phyloP scores from a whole-genome alignment of 1,140 invertebrate genomes.

The Pogonognathellus flavescens region DNA sequence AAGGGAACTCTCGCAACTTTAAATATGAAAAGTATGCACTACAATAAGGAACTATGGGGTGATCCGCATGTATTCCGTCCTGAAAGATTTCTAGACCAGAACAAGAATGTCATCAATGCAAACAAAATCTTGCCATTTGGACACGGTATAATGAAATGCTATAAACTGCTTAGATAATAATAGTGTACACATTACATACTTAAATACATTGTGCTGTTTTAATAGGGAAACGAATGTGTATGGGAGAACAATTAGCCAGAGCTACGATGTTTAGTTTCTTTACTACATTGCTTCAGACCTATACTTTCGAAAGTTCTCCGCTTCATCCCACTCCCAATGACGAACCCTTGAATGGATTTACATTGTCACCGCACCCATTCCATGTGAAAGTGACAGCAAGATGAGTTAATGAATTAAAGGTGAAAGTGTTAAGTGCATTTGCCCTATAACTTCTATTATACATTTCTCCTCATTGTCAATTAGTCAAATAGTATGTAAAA shows the following conservation, averaged over 20 bases:
- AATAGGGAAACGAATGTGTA: slow-evolving; percentile 55
- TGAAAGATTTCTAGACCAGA: slow-evolving; percentile 80
- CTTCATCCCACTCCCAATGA: slow-evolving; percentile 53
- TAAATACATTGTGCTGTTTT: not conserved
- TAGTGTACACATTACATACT: too few relatives aligned
- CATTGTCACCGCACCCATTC: slow-evolving; percentile 40
- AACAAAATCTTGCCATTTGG: slow-evolving; percentile 57
- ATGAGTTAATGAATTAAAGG: too few relatives aligned
- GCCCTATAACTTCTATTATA: too few relatives aligned
- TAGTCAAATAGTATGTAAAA: too few relatives aligned
- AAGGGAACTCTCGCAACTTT: slow-evolving; percentile 85
- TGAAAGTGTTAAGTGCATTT: too few relatives aligned
- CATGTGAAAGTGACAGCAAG: slow-evolving; percentile 6
- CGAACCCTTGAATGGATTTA: slow-evolving; percentile 25
- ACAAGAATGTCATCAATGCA: slow-evolving; percentile 67
- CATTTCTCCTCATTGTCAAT: too few relatives aligned
- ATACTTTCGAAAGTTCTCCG: slow-evolving; percentile 52
- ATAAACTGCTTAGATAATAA: not conserved
- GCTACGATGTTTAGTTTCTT: slow-evolving; percentile 59
- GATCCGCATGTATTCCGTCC: slow-evolving; percentile 83
- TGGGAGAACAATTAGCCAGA: slow-evolving; percentile 49
- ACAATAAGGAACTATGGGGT: slow-evolving; percentile 78
- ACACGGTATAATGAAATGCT: too few relatives aligned
- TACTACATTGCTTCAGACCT: slow-evolving; percentile 53
- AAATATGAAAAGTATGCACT: slow-evolving; percentile 82